Evolutionary conservation across 2,888 invertebrate species (phyloP).

Genomic region (Drosophila fulvimacula): DNA sequence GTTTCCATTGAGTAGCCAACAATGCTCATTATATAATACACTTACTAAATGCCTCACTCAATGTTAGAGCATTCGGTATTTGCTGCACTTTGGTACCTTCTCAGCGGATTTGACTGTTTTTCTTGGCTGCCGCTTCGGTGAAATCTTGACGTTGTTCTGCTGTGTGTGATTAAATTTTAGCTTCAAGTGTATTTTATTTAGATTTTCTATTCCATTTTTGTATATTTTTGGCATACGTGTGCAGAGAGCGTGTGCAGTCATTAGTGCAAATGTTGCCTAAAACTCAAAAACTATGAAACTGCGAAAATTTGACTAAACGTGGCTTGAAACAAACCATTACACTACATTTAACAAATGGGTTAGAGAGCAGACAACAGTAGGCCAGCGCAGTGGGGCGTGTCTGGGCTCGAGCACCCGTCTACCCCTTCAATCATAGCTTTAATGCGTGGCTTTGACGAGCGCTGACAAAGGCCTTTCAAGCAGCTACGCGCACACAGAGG

Average conservation of each 20-base stretch:
- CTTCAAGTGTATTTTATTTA: conserved; percentile 18
- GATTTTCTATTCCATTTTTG: neutral
- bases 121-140: conserved; percentile 54
- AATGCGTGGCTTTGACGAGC: conserved; percentile 54
- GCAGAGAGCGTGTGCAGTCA: conserved; percentile 65
- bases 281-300: conserved; percentile 61
- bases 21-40: neutral
- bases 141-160: conserved; percentile 15
- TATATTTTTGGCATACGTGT: conserved; percentile 9
- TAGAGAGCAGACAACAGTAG: conserved; percentile 27
- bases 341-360: conserved; percentile 78
- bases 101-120: conserved; percentile 35
- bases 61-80: conserved; percentile 17
- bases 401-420: neutral
- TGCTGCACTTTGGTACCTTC: neutral
- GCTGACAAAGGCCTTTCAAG: conserved; percentile 62
- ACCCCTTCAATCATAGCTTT: conserved; percentile 28
- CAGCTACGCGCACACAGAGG: conserved; percentile 38
- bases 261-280: conserved; percentile 71
- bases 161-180: conserved; percentile 39
- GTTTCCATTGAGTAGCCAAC: neutral
- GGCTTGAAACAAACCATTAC: conserved; percentile 68
- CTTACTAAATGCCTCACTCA: neutral
- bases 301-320: conserved; percentile 46
- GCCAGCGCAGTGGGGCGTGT: neutral